Percentiles rank a stretch among this genome's conserved stretches.
Evolutionary conservation across 1,140 invertebrate species (phyloP).

Genomic region (Halyomorpha halys): DNA sequence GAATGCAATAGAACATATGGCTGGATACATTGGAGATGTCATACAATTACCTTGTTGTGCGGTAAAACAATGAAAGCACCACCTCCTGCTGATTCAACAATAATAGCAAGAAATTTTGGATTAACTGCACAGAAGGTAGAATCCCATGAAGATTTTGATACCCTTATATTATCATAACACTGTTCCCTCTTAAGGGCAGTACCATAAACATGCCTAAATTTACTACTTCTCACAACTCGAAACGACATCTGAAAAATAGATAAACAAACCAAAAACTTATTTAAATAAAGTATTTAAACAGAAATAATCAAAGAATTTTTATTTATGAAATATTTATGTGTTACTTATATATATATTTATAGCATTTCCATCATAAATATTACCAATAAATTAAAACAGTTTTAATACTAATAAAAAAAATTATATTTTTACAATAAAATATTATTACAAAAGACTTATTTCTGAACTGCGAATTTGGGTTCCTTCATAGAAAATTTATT

Average conservation of each 20-base stretch:
- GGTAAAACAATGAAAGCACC: slow-evolving; percentile 97
- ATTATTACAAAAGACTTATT: too few species aligned
- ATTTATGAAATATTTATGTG: too few species aligned
- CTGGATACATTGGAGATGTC: too few species aligned
- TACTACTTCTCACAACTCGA: slow-evolving; percentile 88
- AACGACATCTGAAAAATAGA: slow-evolving; percentile 62
- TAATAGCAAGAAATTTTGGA: slow-evolving; percentile 97
- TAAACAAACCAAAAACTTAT: not conserved
- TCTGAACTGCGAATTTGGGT: too few species aligned
- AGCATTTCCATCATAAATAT: too few species aligned
- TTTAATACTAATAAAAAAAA: too few species aligned
- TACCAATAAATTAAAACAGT: too few species aligned
- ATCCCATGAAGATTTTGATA: slow-evolving; percentile 97
- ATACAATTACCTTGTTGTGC: slow-evolving; percentile 73
- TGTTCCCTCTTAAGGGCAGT: slow-evolving; percentile 91
- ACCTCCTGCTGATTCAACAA: slow-evolving; percentile 96
- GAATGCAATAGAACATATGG: too few species aligned
- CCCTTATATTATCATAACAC: slow-evolving; percentile 97
- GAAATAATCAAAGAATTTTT: too few species aligned
- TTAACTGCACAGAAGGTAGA: slow-evolving; percentile 98
- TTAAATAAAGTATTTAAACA: not conserved
- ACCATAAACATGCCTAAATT: slow-evolving; percentile 98
- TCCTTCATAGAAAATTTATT: too few species aligned
- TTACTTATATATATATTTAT: too few species aligned
- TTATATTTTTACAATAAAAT: too few species aligned